Evolutionary conservation across 2,888 invertebrate genomes (phyloP).

Genomic region (Pachliopta kotzebuea): DNA sequence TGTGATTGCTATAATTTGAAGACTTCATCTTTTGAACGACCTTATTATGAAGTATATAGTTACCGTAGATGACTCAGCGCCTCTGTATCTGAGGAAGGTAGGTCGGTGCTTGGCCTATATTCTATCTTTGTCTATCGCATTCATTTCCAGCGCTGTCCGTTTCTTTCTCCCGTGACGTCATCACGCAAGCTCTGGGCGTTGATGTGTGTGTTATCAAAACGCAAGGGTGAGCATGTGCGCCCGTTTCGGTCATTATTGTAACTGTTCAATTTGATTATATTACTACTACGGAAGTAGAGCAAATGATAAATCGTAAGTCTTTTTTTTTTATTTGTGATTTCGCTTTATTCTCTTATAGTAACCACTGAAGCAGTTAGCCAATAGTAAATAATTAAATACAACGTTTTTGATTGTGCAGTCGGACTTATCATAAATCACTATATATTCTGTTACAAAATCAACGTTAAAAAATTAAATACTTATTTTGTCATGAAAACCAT

Average conservation of each 20-base stretch:
- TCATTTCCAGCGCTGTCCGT: slow-evolving; percentile 35
- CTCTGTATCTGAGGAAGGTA: slow-evolving; percentile 72
- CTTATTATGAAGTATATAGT: slow-evolving; percentile 49
- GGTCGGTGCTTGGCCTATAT: slow-evolving; percentile 79
- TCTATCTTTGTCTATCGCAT: slow-evolving; percentile 50
- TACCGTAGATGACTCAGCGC: slow-evolving; percentile 56
- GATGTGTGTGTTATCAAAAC: slow-evolving; percentile 53
- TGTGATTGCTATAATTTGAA: slow-evolving; percentile 34
- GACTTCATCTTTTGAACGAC: slow-evolving; percentile 35
- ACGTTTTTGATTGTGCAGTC: background rate
- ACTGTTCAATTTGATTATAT: slow-evolving; percentile 38
- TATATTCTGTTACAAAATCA: background rate
- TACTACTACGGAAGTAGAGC: slow-evolving; percentile 30
- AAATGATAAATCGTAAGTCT: background rate
- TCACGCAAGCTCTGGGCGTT: slow-evolving; percentile 55
- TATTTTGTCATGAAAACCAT: background rate
- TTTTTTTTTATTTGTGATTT: background rate
- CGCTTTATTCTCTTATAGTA: background rate
- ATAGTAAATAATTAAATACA: background rate
- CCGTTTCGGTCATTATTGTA: slow-evolving; percentile 44
- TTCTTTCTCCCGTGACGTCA: slow-evolving; percentile 70
- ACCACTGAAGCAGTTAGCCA: background rate
- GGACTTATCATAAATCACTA: background rate
- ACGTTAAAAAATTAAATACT: background rate
- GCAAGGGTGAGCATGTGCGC: slow-evolving; percentile 41